Conservation (phyloP, 2,888 invertebrate genomes). For the Anthrax anthrax region DNA sequence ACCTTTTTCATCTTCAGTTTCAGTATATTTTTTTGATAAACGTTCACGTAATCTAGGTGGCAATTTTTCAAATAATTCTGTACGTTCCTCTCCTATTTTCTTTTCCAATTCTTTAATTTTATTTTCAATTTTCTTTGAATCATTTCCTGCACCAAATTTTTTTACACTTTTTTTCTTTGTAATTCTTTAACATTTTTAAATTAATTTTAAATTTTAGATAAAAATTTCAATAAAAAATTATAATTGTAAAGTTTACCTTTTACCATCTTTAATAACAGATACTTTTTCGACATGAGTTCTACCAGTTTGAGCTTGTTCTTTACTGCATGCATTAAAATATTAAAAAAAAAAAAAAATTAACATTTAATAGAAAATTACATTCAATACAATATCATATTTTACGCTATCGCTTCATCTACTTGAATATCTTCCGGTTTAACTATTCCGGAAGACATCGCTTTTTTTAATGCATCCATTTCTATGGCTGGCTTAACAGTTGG, state of each 20-base stretch:
- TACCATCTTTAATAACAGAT: not conserved
- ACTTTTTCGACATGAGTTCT: not conserved
- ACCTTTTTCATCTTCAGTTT: not conserved
- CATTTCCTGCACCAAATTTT: not conserved
- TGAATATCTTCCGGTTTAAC: not conserved
- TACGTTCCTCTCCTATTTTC: not conserved
- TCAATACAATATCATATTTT: too few species aligned
- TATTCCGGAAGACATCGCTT: not conserved
- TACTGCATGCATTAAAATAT: not conserved
- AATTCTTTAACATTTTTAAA: not conserved
- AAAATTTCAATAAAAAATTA: too few species aligned
- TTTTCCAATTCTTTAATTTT: not conserved
- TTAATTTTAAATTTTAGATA: not conserved
- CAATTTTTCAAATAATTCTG: constrained; percentile 1
- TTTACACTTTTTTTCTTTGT: not conserved
- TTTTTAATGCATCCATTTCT: not conserved
- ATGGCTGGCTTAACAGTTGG: not conserved
- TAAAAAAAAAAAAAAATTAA: not conserved
- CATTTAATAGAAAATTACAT: too few species aligned
- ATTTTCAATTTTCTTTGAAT: not conserved
- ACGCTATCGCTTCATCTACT: not conserved
- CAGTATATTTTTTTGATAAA: not conserved
- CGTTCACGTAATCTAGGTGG: constrained; percentile 3
- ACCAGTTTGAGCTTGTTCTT: not conserved
- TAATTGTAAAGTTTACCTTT: not conserved